A percentile compares a stretch with the other conserved stretches of the same genome.
Evolutionary conservation across 2,888 invertebrate species (phyloP).

Genomic region (Pardosa pseudoannulata): DNA sequence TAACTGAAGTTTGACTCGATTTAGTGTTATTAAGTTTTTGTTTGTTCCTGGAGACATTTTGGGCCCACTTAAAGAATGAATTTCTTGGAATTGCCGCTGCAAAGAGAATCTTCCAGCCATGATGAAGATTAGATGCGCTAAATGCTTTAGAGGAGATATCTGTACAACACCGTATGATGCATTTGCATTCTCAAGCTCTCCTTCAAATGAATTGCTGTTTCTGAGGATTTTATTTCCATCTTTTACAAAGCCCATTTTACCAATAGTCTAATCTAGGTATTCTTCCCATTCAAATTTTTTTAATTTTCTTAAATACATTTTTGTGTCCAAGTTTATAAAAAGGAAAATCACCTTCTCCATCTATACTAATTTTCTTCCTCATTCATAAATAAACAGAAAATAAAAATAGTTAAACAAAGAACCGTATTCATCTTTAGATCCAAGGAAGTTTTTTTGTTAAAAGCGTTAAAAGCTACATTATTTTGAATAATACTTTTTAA

Average conservation of each 20-base stretch:
- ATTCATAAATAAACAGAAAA: no score
- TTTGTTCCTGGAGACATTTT: conserved; percentile 57
- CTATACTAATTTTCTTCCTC: no score
- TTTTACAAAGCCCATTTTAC: neutral
- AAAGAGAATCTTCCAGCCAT: neutral
- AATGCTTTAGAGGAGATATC: neutral
- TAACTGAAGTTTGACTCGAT: conserved; percentile 70
- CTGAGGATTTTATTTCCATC: neutral
- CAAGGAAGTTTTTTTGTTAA: no score
- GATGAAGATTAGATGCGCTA: conserved; percentile 53
- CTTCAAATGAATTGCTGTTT: neutral
- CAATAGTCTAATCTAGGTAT: no score
- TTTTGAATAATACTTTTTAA: no score
- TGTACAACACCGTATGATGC: neutral
- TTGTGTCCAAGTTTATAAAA: no score
- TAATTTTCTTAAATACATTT: no score
- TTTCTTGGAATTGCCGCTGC: neutral
- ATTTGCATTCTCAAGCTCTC: neutral
- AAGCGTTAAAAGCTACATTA: no score
- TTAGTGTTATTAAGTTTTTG: conserved; percentile 63
- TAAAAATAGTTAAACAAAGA: no score
- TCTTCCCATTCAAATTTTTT: no score
- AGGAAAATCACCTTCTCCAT: no score
- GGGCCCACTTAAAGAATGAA: conserved; percentile 64
- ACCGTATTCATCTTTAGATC: no score